Evolutionary conservation across 1,140 invertebrate species (phyloP).

Genomic region (Procambarus virginalis): DNA sequence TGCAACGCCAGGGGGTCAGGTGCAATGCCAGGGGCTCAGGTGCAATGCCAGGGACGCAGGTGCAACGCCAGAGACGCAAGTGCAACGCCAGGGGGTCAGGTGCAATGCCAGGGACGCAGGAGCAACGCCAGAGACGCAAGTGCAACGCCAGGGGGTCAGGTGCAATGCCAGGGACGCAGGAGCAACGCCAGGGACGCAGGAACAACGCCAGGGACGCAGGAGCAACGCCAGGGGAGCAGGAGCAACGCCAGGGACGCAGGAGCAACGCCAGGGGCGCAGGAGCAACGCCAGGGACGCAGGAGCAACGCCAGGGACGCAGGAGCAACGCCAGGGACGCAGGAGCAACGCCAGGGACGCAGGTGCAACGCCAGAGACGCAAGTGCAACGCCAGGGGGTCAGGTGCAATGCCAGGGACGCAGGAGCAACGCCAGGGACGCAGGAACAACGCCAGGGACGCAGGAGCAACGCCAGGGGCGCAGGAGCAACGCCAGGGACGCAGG

Average conservation of each 20-base stretch:
- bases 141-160: background rate
- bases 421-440: background rate
- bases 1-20: too few species aligned
- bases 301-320: background rate
- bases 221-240: too few species aligned
- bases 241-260: background rate
- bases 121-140: too few species aligned
- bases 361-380: background rate
- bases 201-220: background rate
- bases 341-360: background rate
- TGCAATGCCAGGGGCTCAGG: too few species aligned
- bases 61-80: too few species aligned
- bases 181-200: background rate
- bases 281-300: background rate
- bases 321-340: background rate
- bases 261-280: background rate
- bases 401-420: background rate
- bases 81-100: too few species aligned
- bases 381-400: background rate
- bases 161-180: background rate
- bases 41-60: too few species aligned
- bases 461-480: background rate
- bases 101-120: too few species aligned
- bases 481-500: background rate
- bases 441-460: background rate